phyloP scores from a whole-genome alignment of 2,113 vertebrate species.

The Carollia perspicillata region DNA sequence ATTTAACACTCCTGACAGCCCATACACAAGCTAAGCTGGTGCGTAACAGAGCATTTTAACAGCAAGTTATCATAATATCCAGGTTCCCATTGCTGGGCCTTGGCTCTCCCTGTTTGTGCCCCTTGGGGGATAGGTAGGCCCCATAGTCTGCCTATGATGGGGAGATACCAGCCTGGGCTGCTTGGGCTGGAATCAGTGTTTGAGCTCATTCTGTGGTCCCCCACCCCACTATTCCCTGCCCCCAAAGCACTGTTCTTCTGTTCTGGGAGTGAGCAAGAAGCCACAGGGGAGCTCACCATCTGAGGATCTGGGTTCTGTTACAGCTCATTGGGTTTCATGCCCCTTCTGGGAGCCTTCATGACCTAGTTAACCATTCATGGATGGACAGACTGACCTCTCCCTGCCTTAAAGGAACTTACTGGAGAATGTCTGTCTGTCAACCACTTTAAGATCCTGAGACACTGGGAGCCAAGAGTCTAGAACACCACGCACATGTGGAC shows the following conservation, averaged over 20 bases:
- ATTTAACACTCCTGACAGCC: neutral
- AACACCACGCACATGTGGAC: neutral
- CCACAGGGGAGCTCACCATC: accelerated
- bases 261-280: neutral
- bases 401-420: neutral
- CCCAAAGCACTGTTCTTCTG: neutral
- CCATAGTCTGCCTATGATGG: neutral
- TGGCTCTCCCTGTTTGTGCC: neutral
- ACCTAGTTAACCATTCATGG: neutral
- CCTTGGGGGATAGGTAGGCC: neutral
- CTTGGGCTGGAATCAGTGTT: neutral
- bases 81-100: neutral
- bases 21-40: neutral
- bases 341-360: neutral
- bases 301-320: neutral
- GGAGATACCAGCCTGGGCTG: neutral
- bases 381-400: neutral
- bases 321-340: neutral
- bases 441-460: neutral
- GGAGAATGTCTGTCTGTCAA: neutral
- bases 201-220: neutral
- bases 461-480: neutral
- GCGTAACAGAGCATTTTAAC: neutral
- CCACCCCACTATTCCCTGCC: neutral
- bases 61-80: neutral